Evolutionary conservation across 2,113 vertebrate species (phyloP), one percentile per base, ranked within the genome.

Genomic region (Vidua chalybeata): DNA sequence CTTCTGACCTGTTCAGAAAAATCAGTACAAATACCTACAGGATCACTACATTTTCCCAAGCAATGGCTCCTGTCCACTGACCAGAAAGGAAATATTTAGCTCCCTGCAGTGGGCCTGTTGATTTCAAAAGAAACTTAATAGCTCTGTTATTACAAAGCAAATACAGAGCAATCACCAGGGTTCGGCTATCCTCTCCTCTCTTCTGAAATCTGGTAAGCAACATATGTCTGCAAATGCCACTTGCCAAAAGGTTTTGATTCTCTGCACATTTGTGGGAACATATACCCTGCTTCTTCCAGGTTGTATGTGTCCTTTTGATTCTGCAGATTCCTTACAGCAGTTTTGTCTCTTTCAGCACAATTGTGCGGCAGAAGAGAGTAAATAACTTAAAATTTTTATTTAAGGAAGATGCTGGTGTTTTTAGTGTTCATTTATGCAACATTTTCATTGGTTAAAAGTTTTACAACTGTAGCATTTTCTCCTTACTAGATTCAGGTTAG

Each of bases 111-210:
- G 18, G 61, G 52, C 37, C 73, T 75, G 61, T 64, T 90, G 85
- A 93, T 94, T 96, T 94, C 79, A 90, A 92, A 95, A 90, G 88
- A 86, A 96, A 94, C 39, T 68, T 71, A 86, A 88, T 56, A 95
- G 59, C 61, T 86, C 48, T 48, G 51, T 33, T 92, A 55, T 79
- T 84, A 59, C 93, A 86, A 84, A 94, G 79, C 55, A 90, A 95
- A 96, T 56, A 77, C 28, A 81, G 37, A 93, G 69, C 45, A 30
- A n/a, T 88, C 64, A 88, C 43, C 73, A 89, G 54, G 52, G 85
- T 31, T 87, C 0, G 0, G 72, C 72, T 77, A 28, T 6, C 27
- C 45, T 77, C 30, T 37, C 45, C 64, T 81, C 71, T 85, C 37
- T 35, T 91, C 89, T 80, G 71, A 72, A 93, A 87, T 84, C 72